Evolutionary conservation across 2,888 invertebrate species (phyloP), one percentile per base, ranked within the genome.

Genomic region (Lamproptera curius): DNA sequence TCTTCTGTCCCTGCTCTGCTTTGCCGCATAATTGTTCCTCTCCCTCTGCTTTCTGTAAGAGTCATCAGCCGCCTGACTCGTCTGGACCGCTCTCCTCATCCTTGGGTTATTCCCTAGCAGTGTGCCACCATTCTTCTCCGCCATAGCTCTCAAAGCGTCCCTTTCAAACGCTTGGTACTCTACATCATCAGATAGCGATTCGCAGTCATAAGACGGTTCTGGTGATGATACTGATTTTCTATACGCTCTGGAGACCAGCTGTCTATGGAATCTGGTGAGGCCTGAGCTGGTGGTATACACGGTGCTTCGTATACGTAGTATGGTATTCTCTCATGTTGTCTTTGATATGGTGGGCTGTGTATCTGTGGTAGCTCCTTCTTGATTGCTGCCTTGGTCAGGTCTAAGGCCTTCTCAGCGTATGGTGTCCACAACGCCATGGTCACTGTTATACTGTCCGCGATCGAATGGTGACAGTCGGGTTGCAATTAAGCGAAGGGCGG

Each of bases 21-120:
- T 98, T 0, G 98, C 98, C 0, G 98, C 98, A 54, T 94, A 95
- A 73, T 98, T 98, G 75, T 98, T 98, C 69, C 96, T 95, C 56
- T 94, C 91, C 8, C 98, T 85, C 46, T 97, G 91, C 62, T 95
- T 97, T 86, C 94, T 93, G 70, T 98, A 98, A 0, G 94, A 92
- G 2, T 94, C 94, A 69, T 97, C 94, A 0, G 93, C 63, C 41
- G 78, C 68, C 33, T 67, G 62, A 20, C 55, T 74, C 2, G 73
- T 71, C 34, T 79, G 80, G 9, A 85, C 82, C 0, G 84, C 88
- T 50, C 92, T 79, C n/a, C 93, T 83, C 94, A 94, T 94, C 61
- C 93, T 91, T 0, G 92, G 91, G 59, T 94, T 94, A 16, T 92
- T 84, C 1, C 86, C 84, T 0, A 89, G 76, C 13, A 87, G 66